A percentile compares a stretch with the other conserved stretches of the same genome.
phyloP scores from a whole-genome alignment of 2,113 vertebrate species.

The Mystacornis crossleyi region DNA sequence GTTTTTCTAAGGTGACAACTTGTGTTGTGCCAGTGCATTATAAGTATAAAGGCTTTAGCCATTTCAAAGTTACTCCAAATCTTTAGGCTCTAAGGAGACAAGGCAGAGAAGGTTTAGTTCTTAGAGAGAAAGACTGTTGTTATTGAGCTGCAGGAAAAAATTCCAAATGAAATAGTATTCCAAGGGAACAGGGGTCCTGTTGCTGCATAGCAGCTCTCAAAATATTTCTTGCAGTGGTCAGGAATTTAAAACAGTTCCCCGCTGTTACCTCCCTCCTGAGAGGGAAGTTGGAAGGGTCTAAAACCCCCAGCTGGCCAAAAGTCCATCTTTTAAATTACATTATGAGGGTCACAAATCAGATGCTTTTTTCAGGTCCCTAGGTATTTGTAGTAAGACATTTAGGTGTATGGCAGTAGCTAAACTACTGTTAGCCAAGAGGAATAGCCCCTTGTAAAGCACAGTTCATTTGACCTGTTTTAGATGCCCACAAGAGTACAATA shows the following conservation, averaged over 20 bases:
- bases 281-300: background rate
- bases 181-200: background rate
- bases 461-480: background rate
- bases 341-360: background rate
- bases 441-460: background rate
- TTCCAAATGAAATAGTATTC: background rate
- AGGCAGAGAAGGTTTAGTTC: background rate
- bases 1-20: background rate
- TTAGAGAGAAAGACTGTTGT: background rate
- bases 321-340: background rate
- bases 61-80: background rate
- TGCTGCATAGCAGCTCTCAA: background rate
- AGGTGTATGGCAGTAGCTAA: background rate
- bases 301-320: background rate
- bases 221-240: background rate
- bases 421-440: background rate
- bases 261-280: background rate
- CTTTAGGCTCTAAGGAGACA: background rate
- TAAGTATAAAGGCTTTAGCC: background rate
- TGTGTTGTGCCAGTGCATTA: background rate
- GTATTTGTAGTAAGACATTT: background rate
- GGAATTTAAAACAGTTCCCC: background rate
- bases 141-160: background rate
- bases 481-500: background rate
- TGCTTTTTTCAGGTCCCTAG: background rate